Evolutionary conservation across 2,797 vertebrate genomes (phyloP).

Genomic region (Phataginus tetradactyla): DNA sequence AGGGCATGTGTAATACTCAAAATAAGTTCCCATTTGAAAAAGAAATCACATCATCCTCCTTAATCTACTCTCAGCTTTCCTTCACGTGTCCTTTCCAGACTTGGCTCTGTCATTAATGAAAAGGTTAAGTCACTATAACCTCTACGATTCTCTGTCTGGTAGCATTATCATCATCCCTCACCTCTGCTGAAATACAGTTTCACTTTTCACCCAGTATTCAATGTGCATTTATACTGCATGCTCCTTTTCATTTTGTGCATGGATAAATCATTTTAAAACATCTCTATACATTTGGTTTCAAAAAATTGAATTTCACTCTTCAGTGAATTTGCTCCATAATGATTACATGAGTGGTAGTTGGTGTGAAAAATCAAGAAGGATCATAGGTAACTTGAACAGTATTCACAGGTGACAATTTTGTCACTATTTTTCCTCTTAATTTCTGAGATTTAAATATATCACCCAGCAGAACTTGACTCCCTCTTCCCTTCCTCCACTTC

Average conservation of each 20-base stretch:
- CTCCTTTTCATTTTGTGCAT: conserved; percentile 32
- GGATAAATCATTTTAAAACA: conserved; percentile 36
- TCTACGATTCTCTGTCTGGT: conserved; percentile 19
- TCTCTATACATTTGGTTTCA: conserved; percentile 20
- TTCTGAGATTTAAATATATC: background rate
- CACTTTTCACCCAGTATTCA: background rate
- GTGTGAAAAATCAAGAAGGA: conserved; percentile 39
- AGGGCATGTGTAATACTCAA: conserved; percentile 52
- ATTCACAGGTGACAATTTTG: background rate
- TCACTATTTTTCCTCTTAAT: conserved; percentile 27
- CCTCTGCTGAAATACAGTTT: conserved; percentile 26
- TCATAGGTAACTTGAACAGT: background rate
- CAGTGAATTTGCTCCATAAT: conserved; percentile 15
- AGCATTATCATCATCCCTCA: background rate
- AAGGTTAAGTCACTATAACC: conserved; percentile 59
- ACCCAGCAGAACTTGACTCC: background rate
- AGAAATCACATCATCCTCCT: conserved; percentile 56
- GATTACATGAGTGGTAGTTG: background rate
- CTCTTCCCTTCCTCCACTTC: background rate
- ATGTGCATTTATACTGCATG: background rate
- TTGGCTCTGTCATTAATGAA: conserved; percentile 61
- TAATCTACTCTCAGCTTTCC: conserved; percentile 56
- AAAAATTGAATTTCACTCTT: conserved; percentile 45
- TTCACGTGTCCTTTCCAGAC: conserved; percentile 62
- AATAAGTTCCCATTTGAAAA: conserved; percentile 66